A percentile compares a stretch with the other conserved stretches of the same genome.
Conservation (phyloP, 2,113 vertebrate genomes). For the Microcebus murinus region DNA sequence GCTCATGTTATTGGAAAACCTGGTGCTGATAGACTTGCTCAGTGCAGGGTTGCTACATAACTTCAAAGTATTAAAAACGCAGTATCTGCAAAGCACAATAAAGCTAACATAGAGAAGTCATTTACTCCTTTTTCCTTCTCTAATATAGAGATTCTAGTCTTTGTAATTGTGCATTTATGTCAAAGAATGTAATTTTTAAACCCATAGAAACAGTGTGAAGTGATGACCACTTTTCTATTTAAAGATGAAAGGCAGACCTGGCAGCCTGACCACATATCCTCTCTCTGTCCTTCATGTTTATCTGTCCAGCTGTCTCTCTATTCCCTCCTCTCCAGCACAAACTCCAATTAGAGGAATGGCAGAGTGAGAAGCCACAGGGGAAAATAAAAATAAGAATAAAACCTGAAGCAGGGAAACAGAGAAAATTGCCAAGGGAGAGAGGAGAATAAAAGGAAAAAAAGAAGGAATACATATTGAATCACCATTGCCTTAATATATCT, state of each 20-base stretch:
- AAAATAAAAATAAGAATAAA: background rate
- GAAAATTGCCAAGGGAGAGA: background rate
- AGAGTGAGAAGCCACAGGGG: background rate
- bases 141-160: background rate
- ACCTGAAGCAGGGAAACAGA: background rate
- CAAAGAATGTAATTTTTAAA: background rate
- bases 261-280: background rate
- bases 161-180: background rate
- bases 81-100: background rate
- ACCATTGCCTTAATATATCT: background rate
- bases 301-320: background rate
- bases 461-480: background rate
- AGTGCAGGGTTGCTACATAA: background rate
- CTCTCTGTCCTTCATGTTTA: background rate
- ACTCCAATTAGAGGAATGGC: background rate
- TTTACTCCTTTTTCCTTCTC: background rate
- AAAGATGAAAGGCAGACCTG: background rate
- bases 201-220: background rate
- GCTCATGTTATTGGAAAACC: background rate
- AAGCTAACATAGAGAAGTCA: background rate
- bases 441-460: background rate
- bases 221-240: background rate
- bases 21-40: background rate
- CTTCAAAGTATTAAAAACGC: background rate
- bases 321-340: background rate